Percentiles rank a stretch among this genome's conserved stretches.
phyloP scores from a whole-genome alignment of 1,140 invertebrate species.

The Drosophila parabipectinata region DNA sequence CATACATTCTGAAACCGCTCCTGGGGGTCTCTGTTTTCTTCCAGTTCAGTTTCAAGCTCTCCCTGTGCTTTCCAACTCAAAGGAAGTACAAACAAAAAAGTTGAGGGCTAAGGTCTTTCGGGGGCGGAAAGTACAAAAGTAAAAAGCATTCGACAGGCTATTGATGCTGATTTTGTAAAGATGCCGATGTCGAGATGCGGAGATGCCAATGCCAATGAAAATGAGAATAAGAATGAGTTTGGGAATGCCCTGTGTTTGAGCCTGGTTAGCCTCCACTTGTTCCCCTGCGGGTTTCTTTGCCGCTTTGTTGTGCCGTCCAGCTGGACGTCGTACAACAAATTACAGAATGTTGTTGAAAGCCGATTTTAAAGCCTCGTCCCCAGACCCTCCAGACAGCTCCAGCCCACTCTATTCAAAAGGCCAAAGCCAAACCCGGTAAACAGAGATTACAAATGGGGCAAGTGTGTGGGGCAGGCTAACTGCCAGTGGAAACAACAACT shows the following conservation, averaged over 20 bases:
- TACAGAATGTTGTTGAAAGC: conserved; percentile 78
- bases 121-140: conserved; percentile 42
- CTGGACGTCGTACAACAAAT: conserved; percentile 68
- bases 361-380: conserved; percentile 64
- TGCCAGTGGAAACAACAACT: conserved; percentile 6
- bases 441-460: conserved; percentile 76
- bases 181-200: conserved; percentile 40
- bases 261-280: conserved; percentile 5
- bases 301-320: conserved; percentile 62
- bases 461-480: conserved; percentile 50
- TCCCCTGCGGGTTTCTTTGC: conserved; percentile 13
- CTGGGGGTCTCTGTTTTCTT: conserved; percentile 18
- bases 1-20: conserved; percentile 3
- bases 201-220: conserved; percentile 29
- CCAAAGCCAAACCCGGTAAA: conserved; percentile 56
- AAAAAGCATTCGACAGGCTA: conserved; percentile 74
- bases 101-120: neutral
- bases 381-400: neutral
- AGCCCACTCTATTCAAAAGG: conserved; percentile 26
- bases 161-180: conserved; percentile 81
- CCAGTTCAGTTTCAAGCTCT: conserved; percentile 12
- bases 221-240: conserved; percentile 15
- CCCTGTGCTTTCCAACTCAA: conserved; percentile 12
- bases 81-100: conserved; percentile 36
- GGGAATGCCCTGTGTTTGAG: conserved; percentile 26